A percentile compares a stretch with the other conserved stretches of the same genome.
phyloP scores from a whole-genome alignment of 2,797 vertebrate species.

The Pachyuromys duprasi region DNA sequence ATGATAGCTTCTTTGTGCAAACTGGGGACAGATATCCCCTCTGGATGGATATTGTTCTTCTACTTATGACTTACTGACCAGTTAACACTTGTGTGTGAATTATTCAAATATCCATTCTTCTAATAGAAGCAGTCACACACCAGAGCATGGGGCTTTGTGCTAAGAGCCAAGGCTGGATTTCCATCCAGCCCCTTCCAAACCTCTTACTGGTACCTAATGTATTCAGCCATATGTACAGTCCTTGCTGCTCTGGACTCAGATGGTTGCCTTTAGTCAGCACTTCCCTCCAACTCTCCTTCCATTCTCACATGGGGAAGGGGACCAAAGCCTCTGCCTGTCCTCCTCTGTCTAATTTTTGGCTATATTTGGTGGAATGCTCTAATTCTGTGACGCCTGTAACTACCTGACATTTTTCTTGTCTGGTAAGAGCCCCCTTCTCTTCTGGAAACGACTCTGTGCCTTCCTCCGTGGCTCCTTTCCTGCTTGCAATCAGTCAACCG shows the following conservation, averaged over 20 bases:
- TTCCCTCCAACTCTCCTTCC: background rate
- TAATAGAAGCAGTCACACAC: background rate
- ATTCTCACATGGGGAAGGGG: background rate
- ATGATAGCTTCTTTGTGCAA: background rate
- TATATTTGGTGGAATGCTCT: conserved; percentile 16
- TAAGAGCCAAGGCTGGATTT: background rate
- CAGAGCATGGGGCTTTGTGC: background rate
- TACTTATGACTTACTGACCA: background rate
- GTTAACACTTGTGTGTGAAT: background rate
- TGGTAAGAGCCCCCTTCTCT: background rate
- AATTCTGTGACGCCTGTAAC: conserved; percentile 28
- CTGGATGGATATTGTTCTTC: background rate
- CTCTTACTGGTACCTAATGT: background rate
- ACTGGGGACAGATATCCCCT: background rate
- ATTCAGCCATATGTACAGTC: background rate
- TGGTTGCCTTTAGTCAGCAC: background rate
- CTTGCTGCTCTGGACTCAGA: background rate
- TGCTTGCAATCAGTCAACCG: background rate
- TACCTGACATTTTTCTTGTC: background rate
- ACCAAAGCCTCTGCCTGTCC: conserved; percentile 1
- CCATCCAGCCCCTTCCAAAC: background rate
- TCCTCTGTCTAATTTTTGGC: background rate
- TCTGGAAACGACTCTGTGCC: background rate
- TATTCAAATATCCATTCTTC: background rate
- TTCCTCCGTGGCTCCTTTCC: background rate